Percentiles rank a stretch among this genome's conserved stretches.
These are phyloP conservation scores for Recurvirostra avosetta DNA, from an alignment of 2,113 vertebrate genomes.

Conservation along the genomic window DNA sequence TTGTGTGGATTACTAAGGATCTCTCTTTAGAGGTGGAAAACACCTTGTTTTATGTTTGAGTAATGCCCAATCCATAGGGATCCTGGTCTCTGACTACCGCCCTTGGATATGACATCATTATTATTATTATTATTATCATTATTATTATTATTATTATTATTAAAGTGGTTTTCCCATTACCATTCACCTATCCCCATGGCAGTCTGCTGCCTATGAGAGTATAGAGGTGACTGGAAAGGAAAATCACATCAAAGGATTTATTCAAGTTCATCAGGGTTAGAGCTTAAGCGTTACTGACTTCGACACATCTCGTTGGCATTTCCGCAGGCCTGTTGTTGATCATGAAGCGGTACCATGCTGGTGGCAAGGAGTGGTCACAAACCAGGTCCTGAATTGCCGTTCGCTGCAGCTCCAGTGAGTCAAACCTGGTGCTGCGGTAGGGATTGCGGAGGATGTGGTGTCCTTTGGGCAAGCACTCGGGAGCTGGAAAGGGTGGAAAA, in stretches of 20 bases:
- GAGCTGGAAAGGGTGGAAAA: constrained; percentile 57
- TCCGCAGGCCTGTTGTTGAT: constrained; percentile 81
- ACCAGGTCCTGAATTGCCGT: constrained; percentile 76
- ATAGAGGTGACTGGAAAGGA: not conserved
- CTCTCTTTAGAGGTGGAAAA: not conserved
- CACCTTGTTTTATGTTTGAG: not conserved
- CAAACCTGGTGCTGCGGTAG: constrained; percentile 78
- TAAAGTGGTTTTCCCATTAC: not conserved
- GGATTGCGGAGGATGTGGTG: constrained; percentile 81
- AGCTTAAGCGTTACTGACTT: constrained; percentile 71
- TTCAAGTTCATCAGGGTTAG: not conserved
- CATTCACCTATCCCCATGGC: not conserved
- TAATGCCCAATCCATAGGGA: not conserved
- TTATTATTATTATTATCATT: not conserved
- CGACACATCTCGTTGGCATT: constrained; percentile 87
- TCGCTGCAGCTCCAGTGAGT: constrained; percentile 77
- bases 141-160: not conserved
- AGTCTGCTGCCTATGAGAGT: not conserved
- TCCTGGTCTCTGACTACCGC: not conserved
- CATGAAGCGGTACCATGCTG: constrained; percentile 85
- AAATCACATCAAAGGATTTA: not conserved
- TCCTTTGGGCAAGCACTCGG: constrained; percentile 78
- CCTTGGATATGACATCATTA: too few relatives aligned
- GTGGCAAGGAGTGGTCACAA: constrained; percentile 83
- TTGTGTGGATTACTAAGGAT: not conserved